phyloP scores from a whole-genome alignment of 2,888 invertebrate genomes.

The Nesidiocoris tenuis region DNA sequence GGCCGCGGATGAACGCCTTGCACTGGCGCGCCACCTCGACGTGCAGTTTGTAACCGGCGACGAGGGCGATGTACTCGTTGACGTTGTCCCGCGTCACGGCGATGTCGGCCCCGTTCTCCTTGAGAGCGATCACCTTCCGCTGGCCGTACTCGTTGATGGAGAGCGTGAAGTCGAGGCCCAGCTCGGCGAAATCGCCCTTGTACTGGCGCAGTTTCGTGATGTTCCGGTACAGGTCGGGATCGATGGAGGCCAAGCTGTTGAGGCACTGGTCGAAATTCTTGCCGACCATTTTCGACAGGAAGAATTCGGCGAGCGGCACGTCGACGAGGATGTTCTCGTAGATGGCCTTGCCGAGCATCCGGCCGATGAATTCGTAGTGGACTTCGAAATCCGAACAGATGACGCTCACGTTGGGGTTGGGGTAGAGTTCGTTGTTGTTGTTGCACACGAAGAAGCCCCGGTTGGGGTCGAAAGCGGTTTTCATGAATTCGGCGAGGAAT shows the following conservation, averaged over 20 bases:
- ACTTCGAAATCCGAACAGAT: conserved; percentile 81
- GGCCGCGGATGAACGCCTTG: conserved; percentile 65
- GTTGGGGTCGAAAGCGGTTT: conserved; percentile 95
- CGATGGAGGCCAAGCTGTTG: conserved; percentile 89
- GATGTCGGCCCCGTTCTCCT: conserved; percentile 85
- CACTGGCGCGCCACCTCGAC: conserved; percentile 85
- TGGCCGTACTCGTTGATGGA: conserved; percentile 87
- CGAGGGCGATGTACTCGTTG: conserved; percentile 93
- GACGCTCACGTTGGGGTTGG: conserved; percentile 88
- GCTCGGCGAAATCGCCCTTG: conserved; percentile 79
- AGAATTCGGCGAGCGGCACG: conserved; percentile 93
- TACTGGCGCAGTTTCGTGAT: conserved; percentile 84
- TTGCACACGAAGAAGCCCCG: conserved; percentile 88
- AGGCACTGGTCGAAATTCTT: conserved; percentile 78
- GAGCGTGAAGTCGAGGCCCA: conserved; percentile 90
- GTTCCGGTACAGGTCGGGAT: conserved; percentile 89
- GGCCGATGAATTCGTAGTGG: conserved; percentile 92
- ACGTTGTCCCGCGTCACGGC: conserved; percentile 88
- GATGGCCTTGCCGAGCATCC: conserved; percentile 92
- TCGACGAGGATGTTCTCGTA: conserved; percentile 95
- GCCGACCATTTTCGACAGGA: conserved; percentile 82
- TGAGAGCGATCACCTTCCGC: conserved; percentile 84
- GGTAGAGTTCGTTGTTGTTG: conserved; percentile 89
- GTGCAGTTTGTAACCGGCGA: conserved; percentile 95
- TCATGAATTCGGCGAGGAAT: conserved; percentile 88